Conservation (phyloP, 1,140 invertebrate genomes). For the Sweltsa coloradensis region DNA sequence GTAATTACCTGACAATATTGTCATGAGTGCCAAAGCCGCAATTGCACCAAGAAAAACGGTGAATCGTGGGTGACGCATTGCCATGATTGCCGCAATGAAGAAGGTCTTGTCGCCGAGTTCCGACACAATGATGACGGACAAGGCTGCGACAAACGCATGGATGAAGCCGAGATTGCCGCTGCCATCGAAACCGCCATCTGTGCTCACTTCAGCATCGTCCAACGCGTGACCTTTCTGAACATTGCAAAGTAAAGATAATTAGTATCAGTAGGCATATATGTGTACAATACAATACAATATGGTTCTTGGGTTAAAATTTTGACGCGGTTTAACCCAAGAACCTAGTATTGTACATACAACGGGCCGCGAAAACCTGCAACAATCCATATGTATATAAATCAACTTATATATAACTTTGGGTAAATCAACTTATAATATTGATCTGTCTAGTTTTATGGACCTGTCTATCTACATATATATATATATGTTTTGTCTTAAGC, state of each 20-base stretch:
- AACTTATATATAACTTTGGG: no score
- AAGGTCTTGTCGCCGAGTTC: constrained; percentile 99
- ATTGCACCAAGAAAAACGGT: constrained; percentile 92
- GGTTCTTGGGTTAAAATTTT: no score
- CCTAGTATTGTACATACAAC: not conserved
- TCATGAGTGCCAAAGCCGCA: constrained; percentile 86
- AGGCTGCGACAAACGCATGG: constrained; percentile 86
- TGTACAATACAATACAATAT: no score
- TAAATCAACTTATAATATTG: no score
- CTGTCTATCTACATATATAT: no score
- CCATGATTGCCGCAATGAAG: constrained; percentile 99
- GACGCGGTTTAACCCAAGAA: no score
- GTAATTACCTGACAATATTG: constrained; percentile 72
- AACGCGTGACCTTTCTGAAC: not conserved
- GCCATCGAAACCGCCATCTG: not conserved
- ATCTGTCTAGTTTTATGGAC: no score
- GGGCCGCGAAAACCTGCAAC: no score
- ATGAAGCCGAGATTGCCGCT: constrained; percentile 56
- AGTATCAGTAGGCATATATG: no score
- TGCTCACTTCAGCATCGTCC: not conserved
- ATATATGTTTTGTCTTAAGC: no score
- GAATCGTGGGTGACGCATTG: constrained; percentile 89
- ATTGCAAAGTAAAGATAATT: not conserved
- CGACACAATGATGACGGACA: constrained; percentile 94
- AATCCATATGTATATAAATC: no score